A percentile compares a stretch with the other conserved stretches of the same genome.
These are phyloP conservation scores for Tenodera sinensis DNA, from an alignment of 2,888 invertebrate species.

Conservation along the genomic window DNA sequence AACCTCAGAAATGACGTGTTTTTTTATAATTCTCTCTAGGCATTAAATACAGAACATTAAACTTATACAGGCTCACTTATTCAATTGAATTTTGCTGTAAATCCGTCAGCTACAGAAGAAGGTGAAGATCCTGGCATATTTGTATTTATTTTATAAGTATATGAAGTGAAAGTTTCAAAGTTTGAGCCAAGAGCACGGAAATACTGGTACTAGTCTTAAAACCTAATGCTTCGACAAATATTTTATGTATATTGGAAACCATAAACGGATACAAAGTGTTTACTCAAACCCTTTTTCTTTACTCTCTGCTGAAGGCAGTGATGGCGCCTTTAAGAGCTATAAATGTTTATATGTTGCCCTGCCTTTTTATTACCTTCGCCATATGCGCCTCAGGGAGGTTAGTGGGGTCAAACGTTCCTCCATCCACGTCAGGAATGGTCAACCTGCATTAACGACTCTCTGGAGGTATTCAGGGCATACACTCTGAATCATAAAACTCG, in stretches of 20 bases:
- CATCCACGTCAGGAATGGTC: not conserved
- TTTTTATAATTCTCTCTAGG: too few relatives aligned
- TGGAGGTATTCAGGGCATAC: not conserved
- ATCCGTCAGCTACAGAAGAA: too few relatives aligned
- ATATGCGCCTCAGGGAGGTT: not conserved
- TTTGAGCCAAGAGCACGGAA: not conserved
- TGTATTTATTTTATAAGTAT: too few relatives aligned
- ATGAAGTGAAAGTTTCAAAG: not conserved
- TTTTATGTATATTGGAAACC: not conserved
- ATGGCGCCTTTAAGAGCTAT: not conserved
- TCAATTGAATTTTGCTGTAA: too few relatives aligned
- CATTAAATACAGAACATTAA: too few relatives aligned
- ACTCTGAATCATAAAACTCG: not conserved
- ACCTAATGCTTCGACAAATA: not conserved
- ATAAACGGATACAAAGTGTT: not conserved
- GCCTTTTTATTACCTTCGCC: not conserved
- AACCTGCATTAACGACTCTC: not conserved
- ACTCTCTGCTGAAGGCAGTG: not conserved
- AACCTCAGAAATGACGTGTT: too few relatives aligned
- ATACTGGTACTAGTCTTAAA: not conserved
- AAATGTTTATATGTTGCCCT: not conserved
- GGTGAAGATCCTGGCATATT: too few relatives aligned
- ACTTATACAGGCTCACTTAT: too few relatives aligned
- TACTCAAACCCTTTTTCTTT: not conserved
- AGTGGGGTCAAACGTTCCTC: not conserved